A percentile compares a stretch with the other conserved stretches of the same genome.
Conservation (phyloP, 92 coral and sea anemone species). For the Porites evermanni region DNA sequence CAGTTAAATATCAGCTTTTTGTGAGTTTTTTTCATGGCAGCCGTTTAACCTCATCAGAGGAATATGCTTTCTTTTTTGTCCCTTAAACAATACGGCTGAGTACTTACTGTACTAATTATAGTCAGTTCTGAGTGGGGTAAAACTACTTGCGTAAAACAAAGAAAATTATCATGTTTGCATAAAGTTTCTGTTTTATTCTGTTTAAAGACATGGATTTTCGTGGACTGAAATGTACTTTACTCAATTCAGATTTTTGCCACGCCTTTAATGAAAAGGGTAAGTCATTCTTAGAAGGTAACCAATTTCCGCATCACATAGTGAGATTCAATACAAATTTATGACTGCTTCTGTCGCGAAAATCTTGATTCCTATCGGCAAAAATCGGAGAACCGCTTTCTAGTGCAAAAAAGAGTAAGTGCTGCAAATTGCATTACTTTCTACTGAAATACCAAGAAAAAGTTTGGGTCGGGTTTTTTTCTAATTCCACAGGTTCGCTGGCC, state of each 20-base stretch:
- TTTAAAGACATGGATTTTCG: background rate
- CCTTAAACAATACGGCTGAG: background rate
- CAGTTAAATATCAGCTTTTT: no score
- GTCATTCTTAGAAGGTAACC: background rate
- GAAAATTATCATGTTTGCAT: background rate
- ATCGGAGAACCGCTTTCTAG: no score
- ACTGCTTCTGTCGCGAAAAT: background rate
- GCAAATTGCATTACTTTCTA: background rate
- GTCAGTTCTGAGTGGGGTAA: background rate
- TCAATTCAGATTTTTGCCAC: no score
- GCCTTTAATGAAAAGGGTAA: background rate
- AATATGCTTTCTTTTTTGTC: background rate
- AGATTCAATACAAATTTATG: background rate
- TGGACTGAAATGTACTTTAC: background rate
- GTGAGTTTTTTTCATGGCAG: background rate
- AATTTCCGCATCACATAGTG: background rate
- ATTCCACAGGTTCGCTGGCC: no score
- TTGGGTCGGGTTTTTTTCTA: no score
- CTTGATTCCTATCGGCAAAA: background rate
- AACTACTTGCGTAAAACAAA: background rate
- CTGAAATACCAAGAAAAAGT: no score
- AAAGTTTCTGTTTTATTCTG: no score
- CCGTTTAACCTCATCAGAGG: background rate
- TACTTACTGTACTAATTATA: background rate
- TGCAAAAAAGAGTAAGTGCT: background rate